These are phyloP conservation scores for Ceyx erithaca DNA, from an alignment of 2,797 vertebrate genomes.

Conservation along the genomic window DNA sequence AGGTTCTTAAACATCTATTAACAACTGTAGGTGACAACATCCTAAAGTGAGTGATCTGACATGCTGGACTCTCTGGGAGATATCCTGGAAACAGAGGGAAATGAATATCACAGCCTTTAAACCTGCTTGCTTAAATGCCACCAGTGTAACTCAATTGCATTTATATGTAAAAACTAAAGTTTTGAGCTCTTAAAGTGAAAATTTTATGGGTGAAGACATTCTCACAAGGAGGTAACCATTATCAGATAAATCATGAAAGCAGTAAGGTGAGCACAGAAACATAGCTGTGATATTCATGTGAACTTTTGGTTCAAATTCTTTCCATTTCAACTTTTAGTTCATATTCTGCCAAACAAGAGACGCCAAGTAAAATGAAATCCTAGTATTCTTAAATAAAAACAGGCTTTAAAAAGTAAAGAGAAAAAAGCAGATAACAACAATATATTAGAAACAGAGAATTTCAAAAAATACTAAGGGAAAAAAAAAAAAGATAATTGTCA, in stretches of 20 bases:
- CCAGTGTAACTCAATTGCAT: not conserved
- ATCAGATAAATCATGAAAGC: not conserved
- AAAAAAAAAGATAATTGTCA: not conserved
- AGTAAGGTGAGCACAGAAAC: not conserved
- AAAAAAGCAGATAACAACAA: not conserved
- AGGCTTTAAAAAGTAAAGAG: not conserved
- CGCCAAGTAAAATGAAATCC: not conserved
- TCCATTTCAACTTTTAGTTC: not conserved
- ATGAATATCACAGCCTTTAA: not conserved
- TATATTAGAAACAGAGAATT: not conserved
- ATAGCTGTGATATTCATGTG: fast-evolving
- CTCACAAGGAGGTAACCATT: not conserved
- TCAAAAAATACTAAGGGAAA: not conserved
- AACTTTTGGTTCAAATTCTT: not conserved
- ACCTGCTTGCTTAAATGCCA: not conserved
- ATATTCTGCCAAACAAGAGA: not conserved
- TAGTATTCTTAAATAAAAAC: not conserved
- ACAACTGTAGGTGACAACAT: not conserved
- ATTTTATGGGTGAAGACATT: not conserved
- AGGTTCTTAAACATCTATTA: not conserved
- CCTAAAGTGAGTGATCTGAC: not conserved
- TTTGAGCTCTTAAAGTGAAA: not conserved
- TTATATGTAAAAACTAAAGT: not conserved
- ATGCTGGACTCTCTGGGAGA: not conserved
- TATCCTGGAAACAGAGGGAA: not conserved